phyloP scores from a whole-genome alignment of 2,797 vertebrate genomes.

The Pitangus sulphuratus region DNA sequence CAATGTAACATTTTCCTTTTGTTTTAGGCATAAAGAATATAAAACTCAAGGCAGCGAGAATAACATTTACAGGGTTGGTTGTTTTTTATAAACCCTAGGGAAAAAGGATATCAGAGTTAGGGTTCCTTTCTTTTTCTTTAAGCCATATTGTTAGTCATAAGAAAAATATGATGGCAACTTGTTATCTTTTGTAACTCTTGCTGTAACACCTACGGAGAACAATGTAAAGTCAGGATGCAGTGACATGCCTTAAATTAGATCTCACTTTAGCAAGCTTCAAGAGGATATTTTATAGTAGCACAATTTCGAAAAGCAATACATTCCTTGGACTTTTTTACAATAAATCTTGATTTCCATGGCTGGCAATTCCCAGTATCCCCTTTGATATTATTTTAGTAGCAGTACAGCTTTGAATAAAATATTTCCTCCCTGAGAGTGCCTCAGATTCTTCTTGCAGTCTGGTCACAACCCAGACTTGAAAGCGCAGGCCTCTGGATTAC shows the following conservation, averaged over 20 bases:
- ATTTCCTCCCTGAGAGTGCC: not conserved
- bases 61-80: not conserved
- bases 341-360: not conserved
- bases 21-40: not conserved
- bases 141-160: not conserved
- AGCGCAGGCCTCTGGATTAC: not conserved
- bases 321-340: not conserved
- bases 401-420: not conserved
- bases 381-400: conserved; percentile 22
- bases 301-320: conserved; percentile 29
- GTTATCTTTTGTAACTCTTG: conserved; percentile 23
- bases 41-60: not conserved
- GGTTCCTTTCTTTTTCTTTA: conserved; percentile 6
- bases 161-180: not conserved
- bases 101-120: conserved; percentile 4
- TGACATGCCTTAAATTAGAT: conserved; percentile 41
- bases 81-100: not conserved
- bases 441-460: not conserved
- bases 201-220: not conserved
- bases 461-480: not conserved
- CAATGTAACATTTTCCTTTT: not conserved
- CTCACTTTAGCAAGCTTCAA: conserved; percentile 25
- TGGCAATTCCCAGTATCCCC: conserved; percentile 22
- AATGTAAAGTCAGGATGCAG: conserved; percentile 4
- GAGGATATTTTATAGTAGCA: conserved; percentile 6